Percentiles rank a stretch among this genome's conserved stretches.
Evolutionary conservation across 2,797 vertebrate species (phyloP).

Genomic region (Phaenicophaeus curvirostris): DNA sequence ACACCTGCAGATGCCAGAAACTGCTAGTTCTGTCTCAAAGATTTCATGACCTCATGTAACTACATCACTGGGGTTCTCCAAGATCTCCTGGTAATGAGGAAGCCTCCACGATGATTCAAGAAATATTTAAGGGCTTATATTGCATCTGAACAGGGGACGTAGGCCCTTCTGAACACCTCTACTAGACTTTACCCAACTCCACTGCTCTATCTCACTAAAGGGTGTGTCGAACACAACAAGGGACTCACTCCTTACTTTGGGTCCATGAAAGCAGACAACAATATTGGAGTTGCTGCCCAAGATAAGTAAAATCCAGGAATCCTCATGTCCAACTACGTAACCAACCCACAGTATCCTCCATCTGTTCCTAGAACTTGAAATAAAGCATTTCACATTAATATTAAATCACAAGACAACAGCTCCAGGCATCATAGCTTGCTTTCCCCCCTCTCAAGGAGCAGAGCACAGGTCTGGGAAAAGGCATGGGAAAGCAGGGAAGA

Average conservation of each 20-base stretch:
- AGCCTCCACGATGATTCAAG: neutral
- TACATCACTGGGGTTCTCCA: neutral
- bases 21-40: neutral
- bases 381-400: neutral
- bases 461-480: neutral
- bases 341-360: neutral
- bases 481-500: neutral
- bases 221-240: accelerated
- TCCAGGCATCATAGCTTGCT: neutral
- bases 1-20: constrained; percentile 21
- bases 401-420: neutral
- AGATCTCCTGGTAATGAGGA: neutral
- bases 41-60: neutral
- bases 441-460: neutral
- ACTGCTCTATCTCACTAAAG: neutral
- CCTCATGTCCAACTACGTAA: neutral
- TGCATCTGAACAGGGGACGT: neutral
- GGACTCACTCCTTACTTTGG: neutral
- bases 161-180: neutral
- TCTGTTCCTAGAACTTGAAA: neutral
- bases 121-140: neutral
- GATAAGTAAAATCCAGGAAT: neutral
- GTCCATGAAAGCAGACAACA: neutral
- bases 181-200: neutral
- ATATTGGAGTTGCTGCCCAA: neutral